Conservation (phyloP, 2,113 vertebrate species). For the Channa argus region DNA sequence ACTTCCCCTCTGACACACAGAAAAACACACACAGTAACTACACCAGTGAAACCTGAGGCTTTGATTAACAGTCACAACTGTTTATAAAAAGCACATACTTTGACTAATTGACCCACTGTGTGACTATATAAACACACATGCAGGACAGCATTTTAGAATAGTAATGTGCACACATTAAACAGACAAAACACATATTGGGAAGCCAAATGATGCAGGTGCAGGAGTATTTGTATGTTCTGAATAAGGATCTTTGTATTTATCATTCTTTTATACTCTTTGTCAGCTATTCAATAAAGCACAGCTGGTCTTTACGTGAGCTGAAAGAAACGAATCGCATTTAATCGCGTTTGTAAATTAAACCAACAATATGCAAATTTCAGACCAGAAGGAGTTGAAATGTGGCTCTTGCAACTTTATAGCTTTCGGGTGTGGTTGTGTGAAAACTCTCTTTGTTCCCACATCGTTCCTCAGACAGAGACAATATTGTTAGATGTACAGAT, state of each 20-base stretch:
- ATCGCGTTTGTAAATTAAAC: background rate
- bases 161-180: background rate
- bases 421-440: slow-evolving; percentile 9
- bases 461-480: slow-evolving; percentile 27
- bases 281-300: slow-evolving; percentile 2
- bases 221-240: background rate
- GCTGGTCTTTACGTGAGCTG: background rate
- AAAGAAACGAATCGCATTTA: slow-evolving; percentile 2
- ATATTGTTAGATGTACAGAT: slow-evolving; percentile 17
- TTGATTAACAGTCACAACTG: slow-evolving; percentile 57
- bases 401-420: slow-evolving; percentile 2
- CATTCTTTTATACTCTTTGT: slow-evolving; percentile 7
- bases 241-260: slow-evolving; percentile 11
- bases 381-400: slow-evolving; percentile 11
- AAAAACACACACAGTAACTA: slow-evolving; percentile 15
- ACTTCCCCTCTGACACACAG: slow-evolving; percentile 12
- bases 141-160: background rate
- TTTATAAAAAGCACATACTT: slow-evolving; percentile 14
- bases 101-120: slow-evolving; percentile 2
- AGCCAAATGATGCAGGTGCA: slow-evolving; percentile 32
- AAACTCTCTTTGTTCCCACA: slow-evolving; percentile 25
- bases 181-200: background rate
- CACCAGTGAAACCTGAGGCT: slow-evolving; percentile 47
- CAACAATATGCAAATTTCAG: background rate
- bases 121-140: slow-evolving; percentile 6